Percentiles rank a stretch among this genome's conserved stretches.
These are phyloP conservation scores for Tortrix viridana DNA, from an alignment of 2,888 invertebrate species.

Conservation along the genomic window DNA sequence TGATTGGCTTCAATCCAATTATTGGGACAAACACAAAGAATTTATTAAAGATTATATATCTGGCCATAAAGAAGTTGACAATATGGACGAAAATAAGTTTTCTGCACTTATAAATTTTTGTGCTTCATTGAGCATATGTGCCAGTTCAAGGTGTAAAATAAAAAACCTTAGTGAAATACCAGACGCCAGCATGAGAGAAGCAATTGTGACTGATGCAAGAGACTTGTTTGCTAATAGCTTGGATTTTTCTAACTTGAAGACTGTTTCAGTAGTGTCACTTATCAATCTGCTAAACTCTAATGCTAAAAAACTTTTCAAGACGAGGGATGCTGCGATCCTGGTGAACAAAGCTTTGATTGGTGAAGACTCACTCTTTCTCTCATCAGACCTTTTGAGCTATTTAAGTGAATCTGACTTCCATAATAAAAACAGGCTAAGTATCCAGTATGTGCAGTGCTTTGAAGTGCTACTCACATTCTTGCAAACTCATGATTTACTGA, in stretches of 20 bases:
- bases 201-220: constrained; percentile 64
- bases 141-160: constrained; percentile 65
- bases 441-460: constrained; percentile 76
- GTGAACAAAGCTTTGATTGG: constrained; percentile 62
- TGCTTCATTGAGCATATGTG: constrained; percentile 69
- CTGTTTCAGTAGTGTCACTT: constrained; percentile 58
- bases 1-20: constrained; percentile 87
- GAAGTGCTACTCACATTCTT: constrained; percentile 80
- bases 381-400: constrained; percentile 60
- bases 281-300: constrained; percentile 57
- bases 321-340: constrained; percentile 48
- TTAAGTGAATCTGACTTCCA: constrained; percentile 55
- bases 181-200: constrained; percentile 60
- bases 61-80: constrained; percentile 52
- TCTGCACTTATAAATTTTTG: constrained; percentile 65
- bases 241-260: constrained; percentile 64
- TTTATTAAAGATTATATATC: constrained; percentile 73
- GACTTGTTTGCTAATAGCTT: constrained; percentile 63
- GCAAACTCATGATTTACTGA: constrained; percentile 77
- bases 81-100: constrained; percentile 60
- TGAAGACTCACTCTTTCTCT: constrained; percentile 67
- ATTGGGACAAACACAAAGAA: constrained; percentile 85
- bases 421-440: constrained; percentile 51
- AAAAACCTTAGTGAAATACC: constrained; percentile 69
- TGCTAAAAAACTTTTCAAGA: constrained; percentile 59